Base-by-base conservation (phyloP, 2,797 vertebrate genomes). In the Xenentodon cancila region DNA sequence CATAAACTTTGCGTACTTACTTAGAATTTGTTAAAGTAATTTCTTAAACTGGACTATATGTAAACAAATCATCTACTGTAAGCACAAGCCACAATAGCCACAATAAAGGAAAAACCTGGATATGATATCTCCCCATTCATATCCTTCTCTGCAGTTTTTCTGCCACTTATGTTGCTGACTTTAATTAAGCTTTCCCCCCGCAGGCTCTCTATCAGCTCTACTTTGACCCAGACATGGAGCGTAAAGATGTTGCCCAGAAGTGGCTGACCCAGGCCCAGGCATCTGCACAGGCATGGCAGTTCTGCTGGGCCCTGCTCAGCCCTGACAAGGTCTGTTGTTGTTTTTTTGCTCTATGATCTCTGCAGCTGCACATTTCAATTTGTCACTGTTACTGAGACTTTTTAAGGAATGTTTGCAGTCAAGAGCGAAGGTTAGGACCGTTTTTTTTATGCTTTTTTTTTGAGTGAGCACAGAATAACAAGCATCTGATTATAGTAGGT, bases 121-220 rank as follows among this genome's bases (percentile, higher is more conserved):
- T 3, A 6, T 44, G 19, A n/a, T 34, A 32, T 45, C 16, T 67
- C 20, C 6, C 17, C 0, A 12, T 5, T 7, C 16, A 20, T 9
- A 5, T 3, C 6, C 20, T 47, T 20, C 32, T 32, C 32, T 5
- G 32, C 32, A 32, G 32, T 32, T 32, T 32, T 32, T 32, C 7
- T 32, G 7, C 6, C 9, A 7, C 32, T 9, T 7, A 1, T 7
- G 9, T 32, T 32, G 18, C 9, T 20, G 40, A 20, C 18, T 62
- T 50, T 47, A 16, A 37, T 20, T 13, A 18, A 13, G 1, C 4
- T 0, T 45, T 60, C 11, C 4, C 18, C 50, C 51, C 61, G 8
- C 87, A 99, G 98, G 97, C 96, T 71, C 96, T 99, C 79, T 96
- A 95, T 87, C 97, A 98, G 90, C 92, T 99, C 54, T 99, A 99